Percentiles rank a stretch among this genome's conserved stretches.
Evolutionary conservation across 2,888 invertebrate genomes (phyloP).

Genomic region (Eristalinus aeneus): DNA sequence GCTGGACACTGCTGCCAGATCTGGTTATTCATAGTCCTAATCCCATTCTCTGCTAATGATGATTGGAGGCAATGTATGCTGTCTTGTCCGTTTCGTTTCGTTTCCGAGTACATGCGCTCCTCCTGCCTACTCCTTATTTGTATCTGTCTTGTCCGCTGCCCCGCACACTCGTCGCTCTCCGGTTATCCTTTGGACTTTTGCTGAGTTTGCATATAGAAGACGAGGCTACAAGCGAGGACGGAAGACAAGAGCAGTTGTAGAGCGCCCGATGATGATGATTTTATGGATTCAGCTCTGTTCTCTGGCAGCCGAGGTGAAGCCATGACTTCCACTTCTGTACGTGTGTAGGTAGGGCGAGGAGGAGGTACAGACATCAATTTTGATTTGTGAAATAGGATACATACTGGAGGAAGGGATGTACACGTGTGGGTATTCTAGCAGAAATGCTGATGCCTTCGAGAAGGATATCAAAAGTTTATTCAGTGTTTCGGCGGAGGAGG

Average conservation of each 20-base stretch:
- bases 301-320: slow-evolving; percentile 1
- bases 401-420: background rate
- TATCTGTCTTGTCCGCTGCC: slow-evolving; percentile 15
- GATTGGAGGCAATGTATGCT: slow-evolving; percentile 70
- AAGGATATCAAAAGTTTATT: background rate
- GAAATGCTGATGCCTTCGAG: background rate
- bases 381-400: slow-evolving; percentile 32
- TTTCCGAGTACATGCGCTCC: slow-evolving; percentile 32
- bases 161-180: background rate
- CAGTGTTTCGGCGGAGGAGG: background rate
- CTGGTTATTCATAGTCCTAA: slow-evolving; percentile 70
- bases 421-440: background rate
- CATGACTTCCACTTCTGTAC: slow-evolving; percentile 24
- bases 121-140: slow-evolving; percentile 67
- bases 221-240: background rate
- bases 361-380: slow-evolving; percentile 40
- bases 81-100: slow-evolving; percentile 65
- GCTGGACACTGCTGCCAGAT: slow-evolving; percentile 45
- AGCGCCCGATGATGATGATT: slow-evolving; percentile 48
- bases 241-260: slow-evolving; percentile 21
- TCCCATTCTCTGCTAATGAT: slow-evolving; percentile 69
- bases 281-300: slow-evolving; percentile 55
- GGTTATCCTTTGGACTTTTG: slow-evolving; percentile 10
- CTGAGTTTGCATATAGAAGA: slow-evolving; percentile 51
- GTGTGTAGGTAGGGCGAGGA: slow-evolving; percentile 10